Conservation (phyloP, 2,888 invertebrate species). For the Netelia fuscicornis region DNA sequence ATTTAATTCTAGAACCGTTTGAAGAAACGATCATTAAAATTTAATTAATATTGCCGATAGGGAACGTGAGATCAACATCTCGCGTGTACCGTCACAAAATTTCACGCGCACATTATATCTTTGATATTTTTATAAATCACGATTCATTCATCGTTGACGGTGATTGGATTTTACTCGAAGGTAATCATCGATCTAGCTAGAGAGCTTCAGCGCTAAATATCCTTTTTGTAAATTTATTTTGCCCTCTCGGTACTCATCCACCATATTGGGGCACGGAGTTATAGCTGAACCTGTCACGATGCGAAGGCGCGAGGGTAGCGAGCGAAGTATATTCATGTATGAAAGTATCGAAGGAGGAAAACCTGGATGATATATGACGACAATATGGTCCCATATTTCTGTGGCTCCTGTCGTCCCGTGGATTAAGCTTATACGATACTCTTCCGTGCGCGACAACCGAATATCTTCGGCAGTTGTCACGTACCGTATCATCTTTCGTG, state of each 20-base stretch:
- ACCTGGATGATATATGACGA: constrained; percentile 77
- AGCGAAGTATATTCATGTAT: constrained; percentile 49
- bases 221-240: not conserved
- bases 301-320: not conserved
- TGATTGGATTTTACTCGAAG: not conserved
- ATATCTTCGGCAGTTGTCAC: constrained; percentile 81
- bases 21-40: no score
- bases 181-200: constrained; percentile 7
- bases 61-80: no score
- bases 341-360: constrained; percentile 73
- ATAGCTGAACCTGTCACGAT: constrained; percentile 51
- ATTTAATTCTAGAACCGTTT: constrained; percentile 6
- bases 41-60: no score
- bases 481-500: constrained; percentile 67
- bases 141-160: not conserved
- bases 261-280: constrained; percentile 20
- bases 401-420: constrained; percentile 74
- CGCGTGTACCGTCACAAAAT: no score
- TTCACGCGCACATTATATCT: no score
- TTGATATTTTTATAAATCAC: not conserved
- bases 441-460: constrained; percentile 72
- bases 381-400: constrained; percentile 79
- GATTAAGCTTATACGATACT: constrained; percentile 78
- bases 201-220: constrained; percentile 23
- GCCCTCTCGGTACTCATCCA: constrained; percentile 49